Base-by-base conservation (phyloP, 1,140 invertebrate species). In the Ooceraea biroi region DNA sequence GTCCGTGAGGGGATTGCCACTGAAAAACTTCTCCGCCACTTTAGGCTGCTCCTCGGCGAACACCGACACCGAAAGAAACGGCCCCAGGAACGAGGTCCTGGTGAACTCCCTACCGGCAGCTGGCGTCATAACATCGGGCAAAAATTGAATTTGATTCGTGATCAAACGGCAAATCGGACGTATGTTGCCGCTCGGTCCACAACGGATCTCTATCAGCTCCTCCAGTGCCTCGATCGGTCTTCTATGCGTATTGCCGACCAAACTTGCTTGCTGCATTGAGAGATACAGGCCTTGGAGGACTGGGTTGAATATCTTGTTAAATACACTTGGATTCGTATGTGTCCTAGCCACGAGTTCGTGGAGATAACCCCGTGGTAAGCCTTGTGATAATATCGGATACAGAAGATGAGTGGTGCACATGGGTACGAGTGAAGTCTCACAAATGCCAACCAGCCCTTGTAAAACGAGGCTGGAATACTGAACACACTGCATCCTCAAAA, bases 21-120 rank as follows among this genome's bases (percentile, higher is more conserved):
- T 95, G 91, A 97, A 95, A 85, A 96, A 96, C 90, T 96, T 95
- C 82, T 96, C 96, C 0, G 97, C 97, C 12, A 98, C 96, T 88
- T 96, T 96, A 0, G 97, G 96, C 92, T 98, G 97, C 92, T 99
- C 98, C 93, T 99, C 98, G 44, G 97, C 98, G 92, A 99, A 99
- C 0, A 99, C 95, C 0, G 98, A 99, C 0, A 99, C 95, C 11
- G 96, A 96, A 30, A 99, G 95, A 92, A 99, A 99, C 0, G 98
- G 98, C 27, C 98, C 98, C 0, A 99, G 95, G 87, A 97, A 98
- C 44, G 98, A 97, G 3, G 97, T 96, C 72, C 96, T 96, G 0
- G 97, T 96, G 30, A 99, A 95, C 92, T 99, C 98, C n/a, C 97
- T 94, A 0, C 98, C 98, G 0, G 95, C 95, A 0, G 96, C 96